phyloP scores from a whole-genome alignment of 2,888 invertebrate species.

The Pseudanteris insignis region DNA sequence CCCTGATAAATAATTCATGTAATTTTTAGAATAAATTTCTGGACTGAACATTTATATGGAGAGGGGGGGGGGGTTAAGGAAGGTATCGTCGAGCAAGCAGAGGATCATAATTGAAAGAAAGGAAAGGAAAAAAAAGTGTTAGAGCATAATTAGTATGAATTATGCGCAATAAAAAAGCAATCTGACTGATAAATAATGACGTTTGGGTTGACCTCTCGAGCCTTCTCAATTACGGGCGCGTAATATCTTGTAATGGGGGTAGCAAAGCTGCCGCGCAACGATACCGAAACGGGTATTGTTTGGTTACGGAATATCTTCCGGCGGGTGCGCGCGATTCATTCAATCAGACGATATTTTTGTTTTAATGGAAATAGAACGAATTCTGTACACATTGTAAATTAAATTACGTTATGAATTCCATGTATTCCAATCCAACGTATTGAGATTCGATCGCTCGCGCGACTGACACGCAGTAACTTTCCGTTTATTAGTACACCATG shows the following conservation, averaged over 20 bases:
- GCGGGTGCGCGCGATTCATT: conserved; percentile 44
- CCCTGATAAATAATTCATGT: too few species aligned
- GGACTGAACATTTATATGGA: too few species aligned
- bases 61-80: too few species aligned
- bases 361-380: conserved; percentile 46
- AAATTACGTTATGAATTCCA: conserved; percentile 41
- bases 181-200: too few species aligned
- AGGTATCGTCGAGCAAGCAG: too few species aligned
- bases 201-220: too few species aligned
- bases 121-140: background rate
- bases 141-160: too few species aligned
- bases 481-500: conserved; percentile 30
- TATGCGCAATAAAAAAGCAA: too few species aligned
- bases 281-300: conserved; percentile 40
- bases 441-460: conserved; percentile 29
- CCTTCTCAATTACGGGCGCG: background rate
- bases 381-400: conserved; percentile 45
- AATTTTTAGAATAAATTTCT: too few species aligned
- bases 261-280: too few species aligned
- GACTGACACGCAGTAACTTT: conserved; percentile 24
- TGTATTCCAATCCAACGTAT: conserved; percentile 29
- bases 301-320: conserved; percentile 45
- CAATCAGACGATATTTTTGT: conserved; percentile 44
- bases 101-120: background rate
- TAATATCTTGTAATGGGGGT: conserved; percentile 30